Evolutionary conservation across 2,113 vertebrate genomes (phyloP).

Genomic region (Oreochromis spilurus): DNA sequence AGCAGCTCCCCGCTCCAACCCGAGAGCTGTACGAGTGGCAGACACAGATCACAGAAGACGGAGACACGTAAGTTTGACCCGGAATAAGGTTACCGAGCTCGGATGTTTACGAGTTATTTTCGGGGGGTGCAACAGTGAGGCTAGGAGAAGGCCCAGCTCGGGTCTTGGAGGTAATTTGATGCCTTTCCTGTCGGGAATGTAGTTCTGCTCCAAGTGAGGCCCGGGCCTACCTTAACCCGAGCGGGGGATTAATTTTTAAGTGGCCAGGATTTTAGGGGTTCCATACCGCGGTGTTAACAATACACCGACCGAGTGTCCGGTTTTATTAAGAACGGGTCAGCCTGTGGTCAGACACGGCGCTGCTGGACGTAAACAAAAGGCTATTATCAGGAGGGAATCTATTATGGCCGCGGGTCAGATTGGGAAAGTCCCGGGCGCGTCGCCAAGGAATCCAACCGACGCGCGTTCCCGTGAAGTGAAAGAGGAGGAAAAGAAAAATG

Average conservation of each 20-base stretch:
- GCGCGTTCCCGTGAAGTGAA: conserved; percentile 49
- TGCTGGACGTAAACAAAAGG: conserved; percentile 67
- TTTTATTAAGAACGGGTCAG: neutral
- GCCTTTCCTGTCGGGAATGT: conserved; percentile 34
- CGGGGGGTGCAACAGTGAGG: neutral
- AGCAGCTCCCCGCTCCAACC: neutral
- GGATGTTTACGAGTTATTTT: neutral
- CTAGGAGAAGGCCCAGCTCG: conserved; percentile 10
- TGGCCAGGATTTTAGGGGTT: neutral
- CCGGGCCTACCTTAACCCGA: neutral
- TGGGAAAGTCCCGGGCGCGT: conserved; percentile 95
- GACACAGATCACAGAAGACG: conserved; percentile 84
- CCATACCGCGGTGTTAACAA: neutral
- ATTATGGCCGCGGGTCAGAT: conserved; percentile 60
- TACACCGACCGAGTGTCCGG: neutral
- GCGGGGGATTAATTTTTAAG: neutral
- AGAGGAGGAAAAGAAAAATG: neutral
- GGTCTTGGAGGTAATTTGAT: conserved; percentile 47
- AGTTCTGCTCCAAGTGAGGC: conserved; percentile 22
- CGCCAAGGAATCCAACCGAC: conserved; percentile 76
- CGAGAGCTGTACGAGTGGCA: conserved; percentile 73
- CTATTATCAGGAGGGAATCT: conserved; percentile 62
- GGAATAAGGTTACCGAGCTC: neutral
- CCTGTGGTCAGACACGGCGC: neutral
- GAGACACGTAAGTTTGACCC: conserved; percentile 89